phyloP scores from a whole-genome alignment of 1,140 invertebrate genomes.

The Batillaria attramentaria region DNA sequence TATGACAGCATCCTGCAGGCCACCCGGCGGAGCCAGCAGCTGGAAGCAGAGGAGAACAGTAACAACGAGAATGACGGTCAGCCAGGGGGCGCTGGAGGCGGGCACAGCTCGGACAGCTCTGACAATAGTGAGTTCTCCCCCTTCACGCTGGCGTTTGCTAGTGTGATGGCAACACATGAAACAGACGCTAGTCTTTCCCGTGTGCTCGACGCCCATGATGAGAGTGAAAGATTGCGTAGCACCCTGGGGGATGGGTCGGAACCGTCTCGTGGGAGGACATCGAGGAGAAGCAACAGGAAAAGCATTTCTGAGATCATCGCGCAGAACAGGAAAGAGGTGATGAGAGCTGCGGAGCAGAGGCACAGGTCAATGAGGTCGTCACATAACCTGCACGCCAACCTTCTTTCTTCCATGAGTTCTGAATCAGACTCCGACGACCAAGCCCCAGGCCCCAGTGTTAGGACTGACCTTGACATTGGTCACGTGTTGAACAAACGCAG shows the following conservation, averaged over 20 bases:
- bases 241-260: neutral
- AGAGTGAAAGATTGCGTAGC: constrained; percentile 6
- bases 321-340: constrained; percentile 55
- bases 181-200: constrained; percentile 36
- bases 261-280: neutral
- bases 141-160: constrained; percentile 65
- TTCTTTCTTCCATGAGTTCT: constrained; percentile 37
- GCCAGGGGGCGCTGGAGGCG: constrained; percentile 29
- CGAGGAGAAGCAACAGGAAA: constrained; percentile 19
- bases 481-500: constrained; percentile 14
- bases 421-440: constrained; percentile 46
- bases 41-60: neutral
- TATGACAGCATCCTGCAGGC: constrained; percentile 57
- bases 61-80: neutral
- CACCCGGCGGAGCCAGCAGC: constrained; percentile 25
- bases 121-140: constrained; percentile 53
- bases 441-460: constrained; percentile 13
- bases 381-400: neutral
- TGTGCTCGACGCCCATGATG: constrained; percentile 23
- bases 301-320: constrained; percentile 66
- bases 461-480: constrained; percentile 14
- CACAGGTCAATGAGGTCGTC: constrained; percentile 20
- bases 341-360: constrained; percentile 42
- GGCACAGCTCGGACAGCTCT: constrained; percentile 30
- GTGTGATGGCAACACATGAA: constrained; percentile 56